Evolutionary conservation across 2,797 vertebrate genomes (phyloP).

Genomic region (Chelidonichthys spinosus): DNA sequence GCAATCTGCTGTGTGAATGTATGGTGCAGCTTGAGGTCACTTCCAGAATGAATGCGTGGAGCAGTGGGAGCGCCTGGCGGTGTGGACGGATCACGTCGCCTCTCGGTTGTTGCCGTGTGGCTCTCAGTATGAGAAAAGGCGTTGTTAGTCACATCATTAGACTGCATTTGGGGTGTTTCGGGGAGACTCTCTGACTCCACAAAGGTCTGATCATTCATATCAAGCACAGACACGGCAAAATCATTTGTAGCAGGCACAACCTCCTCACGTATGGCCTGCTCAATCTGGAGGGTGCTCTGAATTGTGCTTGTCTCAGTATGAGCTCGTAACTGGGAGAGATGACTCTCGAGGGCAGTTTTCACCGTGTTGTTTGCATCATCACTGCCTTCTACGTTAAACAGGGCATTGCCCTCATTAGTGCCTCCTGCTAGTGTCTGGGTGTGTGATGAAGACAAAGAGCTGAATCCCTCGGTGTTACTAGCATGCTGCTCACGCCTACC

Average conservation of each 20-base stretch:
- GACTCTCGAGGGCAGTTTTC: constrained; percentile 14
- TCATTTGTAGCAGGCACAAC: constrained; percentile 24
- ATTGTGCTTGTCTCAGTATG: constrained; percentile 21
- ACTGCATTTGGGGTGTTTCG: constrained; percentile 24
- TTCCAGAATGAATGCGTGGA: constrained; percentile 22
- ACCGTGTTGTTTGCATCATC: constrained; percentile 23
- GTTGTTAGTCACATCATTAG: constrained; percentile 33
- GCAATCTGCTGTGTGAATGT: constrained; percentile 22
- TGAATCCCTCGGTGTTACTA: constrained; percentile 19
- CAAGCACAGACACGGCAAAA: constrained; percentile 18
- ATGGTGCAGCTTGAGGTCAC: constrained; percentile 13
- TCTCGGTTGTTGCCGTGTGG: constrained; percentile 18
- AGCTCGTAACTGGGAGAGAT: constrained; percentile 10
- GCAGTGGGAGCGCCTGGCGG: not conserved
- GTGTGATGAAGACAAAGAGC: constrained; percentile 10
- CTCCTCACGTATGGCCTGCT: constrained; percentile 18
- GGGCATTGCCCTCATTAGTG: constrained; percentile 26
- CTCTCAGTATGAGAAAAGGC: constrained; percentile 14
- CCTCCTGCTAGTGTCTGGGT: constrained; percentile 14
- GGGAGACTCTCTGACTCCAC: constrained; percentile 14
- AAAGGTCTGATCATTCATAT: constrained; percentile 32
- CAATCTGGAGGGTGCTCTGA: constrained; percentile 8
- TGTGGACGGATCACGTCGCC: constrained; percentile 8
- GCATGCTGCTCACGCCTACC: constrained; percentile 6
- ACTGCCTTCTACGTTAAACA: not conserved